These are phyloP conservation scores for human DNA, from an alignment of 2,113 vertebrate genomes.

Conservation along the genomic window GRCh38 chr12:101240501-101241000, in stretches of 20 bases:
- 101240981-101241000: not conserved
- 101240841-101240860: too few relatives aligned
- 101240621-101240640: not conserved
- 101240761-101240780: not conserved
- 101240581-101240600: not conserved
- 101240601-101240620: not conserved
- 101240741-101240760: not conserved
- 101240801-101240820: not conserved
- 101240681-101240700: not conserved
- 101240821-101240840: not conserved
- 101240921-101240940: not conserved
- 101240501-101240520: not conserved
- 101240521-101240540: not conserved
- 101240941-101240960: not conserved
- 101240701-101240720: not conserved
- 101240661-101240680: slow-evolving; percentile 37
- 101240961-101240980: not conserved
- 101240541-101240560: not conserved
- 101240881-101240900: not conserved
- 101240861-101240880: too few relatives aligned
- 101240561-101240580: not conserved
- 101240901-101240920: not conserved
- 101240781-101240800: not conserved
- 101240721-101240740: not conserved
- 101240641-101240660: not conserved